phyloP scores from a whole-genome alignment of 2,797 vertebrate species.

The Bufotes viridis region DNA sequence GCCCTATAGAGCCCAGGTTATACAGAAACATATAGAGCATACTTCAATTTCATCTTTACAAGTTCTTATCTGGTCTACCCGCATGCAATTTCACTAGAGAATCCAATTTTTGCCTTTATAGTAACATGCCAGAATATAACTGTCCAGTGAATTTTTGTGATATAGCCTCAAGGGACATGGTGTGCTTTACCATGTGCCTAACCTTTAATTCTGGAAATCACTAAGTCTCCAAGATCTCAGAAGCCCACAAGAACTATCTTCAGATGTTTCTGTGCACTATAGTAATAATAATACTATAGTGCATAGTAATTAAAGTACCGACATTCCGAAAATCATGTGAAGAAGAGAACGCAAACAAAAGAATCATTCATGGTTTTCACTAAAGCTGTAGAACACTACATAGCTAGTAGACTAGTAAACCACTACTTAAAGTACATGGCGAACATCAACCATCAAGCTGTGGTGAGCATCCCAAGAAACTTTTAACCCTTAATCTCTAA shows the following conservation, averaged over 20 bases:
- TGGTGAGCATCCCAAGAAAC: background rate
- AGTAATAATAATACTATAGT: background rate
- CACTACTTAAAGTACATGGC: background rate
- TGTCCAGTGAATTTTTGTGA: background rate
- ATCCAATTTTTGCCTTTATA: background rate
- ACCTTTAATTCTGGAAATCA: background rate
- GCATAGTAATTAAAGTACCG: background rate
- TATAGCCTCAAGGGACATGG: background rate
- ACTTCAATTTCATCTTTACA: background rate
- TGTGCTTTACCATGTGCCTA: background rate
- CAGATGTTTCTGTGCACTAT: background rate
- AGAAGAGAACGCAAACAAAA: background rate
- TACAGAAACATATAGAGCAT: background rate
- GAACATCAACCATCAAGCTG: background rate
- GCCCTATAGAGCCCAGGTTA: background rate
- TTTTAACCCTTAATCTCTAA: conserved; percentile 5
- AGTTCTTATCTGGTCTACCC: background rate
- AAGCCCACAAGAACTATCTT: background rate
- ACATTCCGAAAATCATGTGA: background rate
- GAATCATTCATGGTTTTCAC: background rate
- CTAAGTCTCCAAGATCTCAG: background rate
- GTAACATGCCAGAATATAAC: background rate
- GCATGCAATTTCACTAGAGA: background rate
- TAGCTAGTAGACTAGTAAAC: background rate
- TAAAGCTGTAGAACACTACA: background rate